Base-by-base conservation (phyloP, 1,140 invertebrate species). In the Drosophila miranda region DNA sequence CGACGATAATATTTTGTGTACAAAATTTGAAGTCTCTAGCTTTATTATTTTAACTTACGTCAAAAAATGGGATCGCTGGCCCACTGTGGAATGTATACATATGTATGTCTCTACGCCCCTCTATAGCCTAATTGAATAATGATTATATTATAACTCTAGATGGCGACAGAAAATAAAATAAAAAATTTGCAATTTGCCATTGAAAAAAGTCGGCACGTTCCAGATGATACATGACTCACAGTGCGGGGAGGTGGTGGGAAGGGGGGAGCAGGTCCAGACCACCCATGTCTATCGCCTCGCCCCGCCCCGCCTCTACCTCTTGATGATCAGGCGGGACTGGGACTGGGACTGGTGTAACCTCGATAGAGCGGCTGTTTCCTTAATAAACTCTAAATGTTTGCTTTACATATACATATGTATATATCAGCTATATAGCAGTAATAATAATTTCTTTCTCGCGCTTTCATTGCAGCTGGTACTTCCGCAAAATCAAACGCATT, bases 401-500 rank as follows among this genome's bases (percentile, higher is more conserved):
- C 13, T 44, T n/a, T 52, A 38, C 14, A 13, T 26, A 49, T 19
- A 26, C 26, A 51, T 49, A 41, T 51, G 43, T 30, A 21, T 49
- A 53, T 56, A 56, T 67, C 19, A 19, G 19, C 19, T 19, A 41
- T 56, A 66, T 44, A 62, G 53, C 83, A 38, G 1, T 38, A 4
- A 38, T 89, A 53, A 64, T 46, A 63, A 53, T 64, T 67, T 70
- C 41, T 51, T 57, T 62, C 45, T 50, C 43, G 46, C 49, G 70
- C 60, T 90, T 58, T 50, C 68, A 55, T 94, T 69, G 13, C 94
- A 99, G 98, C 93, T 99, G 99, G 99, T 99, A 99, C 92, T 99
- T 99, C 94, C 98, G 98, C 67, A 99, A 99, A 92, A 99, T 99
- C 77, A 99, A 99, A 92, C 94, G 99, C 91, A 99, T 99, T 90